phyloP scores from a whole-genome alignment of 2,113 vertebrate species.

The Leptobrachium leishanense region DNA sequence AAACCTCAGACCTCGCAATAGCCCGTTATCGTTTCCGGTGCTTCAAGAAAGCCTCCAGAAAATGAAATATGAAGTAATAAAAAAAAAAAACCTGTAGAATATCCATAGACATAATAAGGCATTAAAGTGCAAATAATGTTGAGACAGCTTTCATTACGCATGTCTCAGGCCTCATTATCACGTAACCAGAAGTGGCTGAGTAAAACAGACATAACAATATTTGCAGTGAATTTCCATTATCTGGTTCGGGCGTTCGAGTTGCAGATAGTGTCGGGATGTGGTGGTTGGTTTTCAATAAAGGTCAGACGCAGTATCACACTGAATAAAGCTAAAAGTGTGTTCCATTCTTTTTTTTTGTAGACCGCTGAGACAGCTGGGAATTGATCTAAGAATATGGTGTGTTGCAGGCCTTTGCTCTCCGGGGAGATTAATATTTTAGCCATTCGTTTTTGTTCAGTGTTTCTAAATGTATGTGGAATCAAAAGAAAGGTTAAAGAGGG shows the following conservation, averaged over 20 bases:
- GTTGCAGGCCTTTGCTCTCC: constrained; percentile 77
- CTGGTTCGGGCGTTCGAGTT: constrained; percentile 66
- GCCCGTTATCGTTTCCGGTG: constrained; percentile 49
- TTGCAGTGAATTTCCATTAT: constrained; percentile 90
- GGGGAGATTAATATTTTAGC: constrained; percentile 85
- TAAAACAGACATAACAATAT: constrained; percentile 79
- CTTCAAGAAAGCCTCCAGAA: constrained; percentile 55
- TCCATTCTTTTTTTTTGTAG: constrained; percentile 71
- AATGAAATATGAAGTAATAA: constrained; percentile 39
- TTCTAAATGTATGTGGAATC: constrained; percentile 82
- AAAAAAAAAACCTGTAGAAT: constrained; percentile 59
- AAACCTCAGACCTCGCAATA: constrained; percentile 55
- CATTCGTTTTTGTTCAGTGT: constrained; percentile 78
- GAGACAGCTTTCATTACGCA: constrained; percentile 93
- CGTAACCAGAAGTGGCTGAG: constrained; percentile 88
- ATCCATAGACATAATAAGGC: constrained; percentile 87
- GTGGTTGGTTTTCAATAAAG: constrained; percentile 77
- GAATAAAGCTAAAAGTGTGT: constrained; percentile 75
- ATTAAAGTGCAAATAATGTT: constrained; percentile 94
- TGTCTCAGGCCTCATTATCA: constrained; percentile 84
- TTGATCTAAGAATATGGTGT: constrained; percentile 80
- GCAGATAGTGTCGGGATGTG: constrained; percentile 69
- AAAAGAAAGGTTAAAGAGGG: constrained; percentile 86
- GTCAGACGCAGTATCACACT: constrained; percentile 74
- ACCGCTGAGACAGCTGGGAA: constrained; percentile 77